These are phyloP conservation scores for Heliopora coerulea DNA, from an alignment of 92 coral and sea anemone species.

Conservation along the genomic window DNA sequence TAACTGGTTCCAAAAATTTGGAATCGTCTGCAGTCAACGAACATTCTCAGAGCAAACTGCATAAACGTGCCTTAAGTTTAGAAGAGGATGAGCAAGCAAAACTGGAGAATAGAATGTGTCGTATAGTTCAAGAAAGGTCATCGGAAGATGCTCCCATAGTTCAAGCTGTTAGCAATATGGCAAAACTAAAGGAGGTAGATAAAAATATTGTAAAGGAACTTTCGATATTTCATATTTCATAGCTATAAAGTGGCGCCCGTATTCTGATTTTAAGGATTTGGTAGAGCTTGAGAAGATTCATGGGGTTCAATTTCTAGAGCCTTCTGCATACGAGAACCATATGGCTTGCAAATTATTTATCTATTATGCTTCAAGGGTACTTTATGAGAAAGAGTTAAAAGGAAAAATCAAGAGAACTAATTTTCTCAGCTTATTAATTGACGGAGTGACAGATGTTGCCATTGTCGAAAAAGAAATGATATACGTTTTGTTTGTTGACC, in stretches of 20 bases:
- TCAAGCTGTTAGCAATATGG: slow-evolving; percentile 49
- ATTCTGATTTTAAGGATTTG: slow-evolving; percentile 46
- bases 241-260: slow-evolving; percentile 58
- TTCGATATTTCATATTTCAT: no score
- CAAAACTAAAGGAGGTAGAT: slow-evolving; percentile 48
- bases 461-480: slow-evolving; percentile 60
- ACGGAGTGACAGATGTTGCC: slow-evolving; percentile 57
- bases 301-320: no score
- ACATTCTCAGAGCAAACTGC: slow-evolving; percentile 54
- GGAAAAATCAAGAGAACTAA: no score
- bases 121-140: slow-evolving; percentile 32
- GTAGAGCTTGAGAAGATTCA: slow-evolving; percentile 42
- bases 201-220: slow-evolving; percentile 50
- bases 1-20: slow-evolving; percentile 38
- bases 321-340: no score
- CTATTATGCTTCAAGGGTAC: slow-evolving; percentile 60
- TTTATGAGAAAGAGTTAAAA: no score
- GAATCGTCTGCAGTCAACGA: slow-evolving; percentile 54
- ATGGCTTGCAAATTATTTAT: no score
- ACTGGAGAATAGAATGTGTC: no score
- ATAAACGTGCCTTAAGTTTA: slow-evolving; percentile 54
- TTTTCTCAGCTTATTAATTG: no score
- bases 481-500: slow-evolving; percentile 61
- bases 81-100: no score
- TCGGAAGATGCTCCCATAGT: slow-evolving; percentile 42